A percentile compares a stretch with the other conserved stretches of the same genome.
phyloP scores from a whole-genome alignment of 2,797 vertebrate species.

The Syndactyla subalaris region DNA sequence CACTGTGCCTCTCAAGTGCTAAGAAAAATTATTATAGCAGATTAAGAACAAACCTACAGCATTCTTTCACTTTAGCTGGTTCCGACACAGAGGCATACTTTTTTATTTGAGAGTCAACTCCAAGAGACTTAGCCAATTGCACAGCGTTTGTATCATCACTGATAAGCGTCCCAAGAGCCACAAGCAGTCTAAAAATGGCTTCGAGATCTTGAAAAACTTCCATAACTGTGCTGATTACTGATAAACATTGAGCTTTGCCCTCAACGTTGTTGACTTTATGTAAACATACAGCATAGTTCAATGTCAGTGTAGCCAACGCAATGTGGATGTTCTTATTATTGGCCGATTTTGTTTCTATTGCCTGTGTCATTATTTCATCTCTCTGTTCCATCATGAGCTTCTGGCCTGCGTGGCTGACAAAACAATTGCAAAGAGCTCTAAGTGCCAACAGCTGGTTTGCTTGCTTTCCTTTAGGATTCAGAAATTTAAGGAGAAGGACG shows the following conservation, averaged over 20 bases:
- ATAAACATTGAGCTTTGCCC: conserved; percentile 96
- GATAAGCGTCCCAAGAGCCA: conserved; percentile 94
- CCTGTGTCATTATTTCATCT: conserved; percentile 87
- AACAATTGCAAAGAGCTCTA: conserved; percentile 97
- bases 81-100: conserved; percentile 90
- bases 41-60: conserved; percentile 92
- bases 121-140: conserved; percentile 94
- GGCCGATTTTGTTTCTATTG: conserved; percentile 85
- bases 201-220: conserved; percentile 96
- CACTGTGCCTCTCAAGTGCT: neutral
- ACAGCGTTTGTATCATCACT: conserved; percentile 88
- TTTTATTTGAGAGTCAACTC: conserved; percentile 92
- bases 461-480: conserved; percentile 88
- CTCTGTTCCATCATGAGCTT: conserved; percentile 91
- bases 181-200: conserved; percentile 95
- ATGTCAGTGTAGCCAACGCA: conserved; percentile 91
- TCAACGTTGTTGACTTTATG: conserved; percentile 89
- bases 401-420: conserved; percentile 84
- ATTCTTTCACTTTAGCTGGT: conserved; percentile 93
- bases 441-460: conserved; percentile 97
- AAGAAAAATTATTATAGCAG: conserved; percentile 80
- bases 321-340: conserved; percentile 97
- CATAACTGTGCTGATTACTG: conserved; percentile 90
- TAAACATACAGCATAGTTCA: conserved; percentile 93
- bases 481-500: conserved; percentile 89